Evolutionary conservation across 2,797 vertebrate genomes (phyloP).

Genomic region (Hydrolagus colliei): DNA sequence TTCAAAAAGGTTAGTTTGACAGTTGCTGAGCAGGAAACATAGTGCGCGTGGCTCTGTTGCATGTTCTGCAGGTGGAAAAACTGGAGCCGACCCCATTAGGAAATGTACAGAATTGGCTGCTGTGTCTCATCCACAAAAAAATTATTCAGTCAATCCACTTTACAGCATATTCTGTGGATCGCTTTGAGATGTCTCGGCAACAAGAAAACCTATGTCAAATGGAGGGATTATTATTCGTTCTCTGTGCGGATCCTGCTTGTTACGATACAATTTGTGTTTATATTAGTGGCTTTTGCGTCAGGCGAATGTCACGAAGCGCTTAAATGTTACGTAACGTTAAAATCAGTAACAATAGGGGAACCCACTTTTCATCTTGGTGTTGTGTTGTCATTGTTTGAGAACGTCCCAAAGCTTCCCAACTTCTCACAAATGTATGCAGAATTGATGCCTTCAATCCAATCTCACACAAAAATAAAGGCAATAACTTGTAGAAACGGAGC

Average conservation of each 20-base stretch:
- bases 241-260: too few relatives aligned
- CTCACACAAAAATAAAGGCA: not conserved
- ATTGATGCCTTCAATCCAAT: not conserved
- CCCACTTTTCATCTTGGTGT: not conserved
- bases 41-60: not conserved
- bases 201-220: too few relatives aligned
- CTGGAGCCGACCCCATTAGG: not conserved
- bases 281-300: too few relatives aligned
- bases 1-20: slow-evolving; percentile 19
- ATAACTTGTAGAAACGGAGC: not conserved
- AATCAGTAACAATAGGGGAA: not conserved
- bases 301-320: not conserved
- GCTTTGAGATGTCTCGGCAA: too few relatives aligned
- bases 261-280: too few relatives aligned
- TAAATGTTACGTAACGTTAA: not conserved
- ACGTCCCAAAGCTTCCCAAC: not conserved
- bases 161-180: too few relatives aligned
- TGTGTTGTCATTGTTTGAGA: not conserved
- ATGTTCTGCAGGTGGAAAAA: not conserved
- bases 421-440: not conserved
- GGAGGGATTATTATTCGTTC: too few relatives aligned
- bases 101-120: not conserved
- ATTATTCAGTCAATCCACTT: too few relatives aligned
- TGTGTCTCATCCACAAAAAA: too few relatives aligned
- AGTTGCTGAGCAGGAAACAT: not conserved